Percentiles rank a stretch among this genome's conserved stretches.
Evolutionary conservation across 1,140 invertebrate species (phyloP).

Genomic region (Drosophila pseudoananassae): DNA sequence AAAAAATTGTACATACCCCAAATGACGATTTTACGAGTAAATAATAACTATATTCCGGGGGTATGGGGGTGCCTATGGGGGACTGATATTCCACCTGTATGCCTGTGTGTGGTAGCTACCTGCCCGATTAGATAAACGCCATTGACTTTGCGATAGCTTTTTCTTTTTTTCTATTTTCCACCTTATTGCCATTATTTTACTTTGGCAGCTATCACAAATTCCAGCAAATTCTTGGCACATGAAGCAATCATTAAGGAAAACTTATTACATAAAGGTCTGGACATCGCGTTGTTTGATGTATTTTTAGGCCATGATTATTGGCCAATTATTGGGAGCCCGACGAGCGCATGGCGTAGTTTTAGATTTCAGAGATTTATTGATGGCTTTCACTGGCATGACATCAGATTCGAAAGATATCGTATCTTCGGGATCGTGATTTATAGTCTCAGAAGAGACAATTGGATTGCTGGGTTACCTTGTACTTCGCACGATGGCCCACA

Average conservation of each 20-base stretch:
- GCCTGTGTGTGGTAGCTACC: slow-evolving; percentile 26
- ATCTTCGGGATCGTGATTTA: slow-evolving; percentile 67
- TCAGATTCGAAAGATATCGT: slow-evolving; percentile 48
- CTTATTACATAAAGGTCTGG: slow-evolving; percentile 60
- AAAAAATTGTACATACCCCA: slow-evolving; percentile 10
- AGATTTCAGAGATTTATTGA: slow-evolving; percentile 27
- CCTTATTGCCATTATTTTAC: slow-evolving; percentile 42
- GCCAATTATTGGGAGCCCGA: slow-evolving; percentile 7
- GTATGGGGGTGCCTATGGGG: background rate
- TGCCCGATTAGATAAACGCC: slow-evolving; percentile 66
- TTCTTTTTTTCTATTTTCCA: slow-evolving; percentile 50
- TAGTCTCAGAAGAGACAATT: slow-evolving; percentile 4
- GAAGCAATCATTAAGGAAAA: slow-evolving; percentile 65
- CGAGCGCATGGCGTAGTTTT: background rate
- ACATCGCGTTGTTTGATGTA: slow-evolving; percentile 33
- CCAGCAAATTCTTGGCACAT: slow-evolving; percentile 68
- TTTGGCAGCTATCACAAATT: slow-evolving; percentile 56
- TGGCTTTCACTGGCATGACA: slow-evolving; percentile 49
- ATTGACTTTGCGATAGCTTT: slow-evolving; percentile 49
- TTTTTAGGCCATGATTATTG: slow-evolving; percentile 54
- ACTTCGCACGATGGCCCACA: slow-evolving; percentile 29
- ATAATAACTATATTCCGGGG: background rate
- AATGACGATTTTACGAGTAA: background rate
- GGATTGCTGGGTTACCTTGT: slow-evolving; percentile 23
- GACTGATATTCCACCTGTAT: slow-evolving; percentile 20